Percentiles rank a stretch among this genome's conserved stretches.
Evolutionary conservation across 2,797 vertebrate species (phyloP).

Genomic region (Platyrinchus mystaceus): DNA sequence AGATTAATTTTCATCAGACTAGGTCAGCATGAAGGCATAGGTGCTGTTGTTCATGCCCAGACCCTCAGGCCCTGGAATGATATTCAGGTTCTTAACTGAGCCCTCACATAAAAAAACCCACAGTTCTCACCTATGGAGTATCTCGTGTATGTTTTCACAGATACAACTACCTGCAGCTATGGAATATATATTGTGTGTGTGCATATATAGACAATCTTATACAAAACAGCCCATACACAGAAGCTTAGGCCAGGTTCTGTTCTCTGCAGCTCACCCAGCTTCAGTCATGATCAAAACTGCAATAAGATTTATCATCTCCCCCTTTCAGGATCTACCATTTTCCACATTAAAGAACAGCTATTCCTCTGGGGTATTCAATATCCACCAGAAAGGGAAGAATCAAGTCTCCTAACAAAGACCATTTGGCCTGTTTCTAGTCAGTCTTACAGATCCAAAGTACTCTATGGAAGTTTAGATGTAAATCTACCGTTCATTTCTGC

Average conservation of each 20-base stretch:
- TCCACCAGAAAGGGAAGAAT: not conserved
- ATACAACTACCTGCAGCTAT: not conserved
- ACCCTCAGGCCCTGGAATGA: not conserved
- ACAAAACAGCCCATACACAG: not conserved
- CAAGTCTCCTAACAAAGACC: not conserved
- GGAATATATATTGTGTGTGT: rapidly evolving
- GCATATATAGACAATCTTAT: not conserved
- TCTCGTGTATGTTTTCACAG: not conserved
- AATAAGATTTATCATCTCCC: not conserved
- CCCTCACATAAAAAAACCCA: not conserved
- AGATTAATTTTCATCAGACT: not conserved
- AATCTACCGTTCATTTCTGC: not conserved
- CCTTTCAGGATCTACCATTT: not conserved
- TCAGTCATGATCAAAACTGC: not conserved
- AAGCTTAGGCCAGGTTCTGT: not conserved
- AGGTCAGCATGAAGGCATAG: not conserved
- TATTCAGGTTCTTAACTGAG: not conserved
- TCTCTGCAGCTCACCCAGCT: not conserved
- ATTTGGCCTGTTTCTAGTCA: not conserved
- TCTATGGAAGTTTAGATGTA: not conserved
- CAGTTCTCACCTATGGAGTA: not conserved
- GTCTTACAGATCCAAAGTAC: not conserved
- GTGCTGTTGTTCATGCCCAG: not conserved
- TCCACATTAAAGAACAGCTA: not conserved
- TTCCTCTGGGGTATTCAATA: not conserved